These are phyloP conservation scores for Aethes cnicana DNA, from an alignment of 2,888 invertebrate species.

Conservation along the genomic window DNA sequence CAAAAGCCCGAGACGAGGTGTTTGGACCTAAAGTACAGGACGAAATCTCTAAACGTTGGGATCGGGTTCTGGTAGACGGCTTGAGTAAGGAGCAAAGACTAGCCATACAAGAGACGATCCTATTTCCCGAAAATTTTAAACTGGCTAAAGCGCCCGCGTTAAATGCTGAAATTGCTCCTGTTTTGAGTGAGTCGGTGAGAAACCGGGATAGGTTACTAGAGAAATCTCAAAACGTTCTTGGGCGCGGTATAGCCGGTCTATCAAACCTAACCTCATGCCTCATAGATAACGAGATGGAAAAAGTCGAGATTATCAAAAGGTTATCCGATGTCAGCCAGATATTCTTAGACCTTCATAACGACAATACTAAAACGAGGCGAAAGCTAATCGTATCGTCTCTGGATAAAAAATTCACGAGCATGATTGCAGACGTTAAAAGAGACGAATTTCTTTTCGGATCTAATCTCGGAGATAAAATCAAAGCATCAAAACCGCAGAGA, in stretches of 20 bases:
- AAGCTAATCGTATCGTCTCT: slow-evolving; percentile 24
- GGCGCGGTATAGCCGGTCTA: slow-evolving; percentile 13
- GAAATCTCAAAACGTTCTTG: slow-evolving; percentile 15
- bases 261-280: slow-evolving; percentile 5
- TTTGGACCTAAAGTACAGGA: slow-evolving; percentile 1
- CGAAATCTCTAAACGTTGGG: slow-evolving; percentile 17
- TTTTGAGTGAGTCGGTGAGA: slow-evolving; percentile 13
- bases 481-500: no score
- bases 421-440: slow-evolving; percentile 21
- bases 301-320: slow-evolving; percentile 16
- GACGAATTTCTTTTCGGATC: no score
- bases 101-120: not conserved
- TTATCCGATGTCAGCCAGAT: slow-evolving; percentile 21
- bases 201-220: slow-evolving; percentile 21
- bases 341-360: slow-evolving; percentile 24
- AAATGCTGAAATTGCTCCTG: slow-evolving; percentile 18
- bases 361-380: slow-evolving; percentile 22
- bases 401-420: slow-evolving; percentile 29
- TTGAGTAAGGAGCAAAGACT: not conserved
- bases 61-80: slow-evolving; percentile 1
- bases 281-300: slow-evolving; percentile 6
- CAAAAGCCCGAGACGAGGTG: not conserved
- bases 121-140: slow-evolving; percentile 9
- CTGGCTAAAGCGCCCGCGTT: slow-evolving; percentile 17
- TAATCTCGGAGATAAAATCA: no score